Evolutionary conservation across 1,140 invertebrate species (phyloP), one percentile per base, ranked within the genome.

Genomic region (Druon quercuslanigerum): DNA sequence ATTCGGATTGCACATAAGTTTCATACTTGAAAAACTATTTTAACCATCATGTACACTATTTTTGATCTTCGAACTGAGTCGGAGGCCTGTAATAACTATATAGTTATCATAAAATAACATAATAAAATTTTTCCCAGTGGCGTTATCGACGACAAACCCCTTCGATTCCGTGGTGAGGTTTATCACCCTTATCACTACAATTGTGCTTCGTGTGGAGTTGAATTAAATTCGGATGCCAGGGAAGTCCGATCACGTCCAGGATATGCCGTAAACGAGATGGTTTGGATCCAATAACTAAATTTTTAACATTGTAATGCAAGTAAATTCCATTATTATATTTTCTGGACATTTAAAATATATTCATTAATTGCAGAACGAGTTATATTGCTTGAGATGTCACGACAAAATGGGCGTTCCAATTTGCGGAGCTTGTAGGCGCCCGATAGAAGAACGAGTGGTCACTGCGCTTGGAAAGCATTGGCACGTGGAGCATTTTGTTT

Each of bases 401-500:
- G 99, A 99, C 89, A 99, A 99, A 92, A 99, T 99, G 98, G 99
- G 99, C 20, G 96, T 97, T 70, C 96, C 96, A 19, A 99, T 99
- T 82, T 99, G 98, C 91, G 98, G 98, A 50, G 98, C 98, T 71
- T 99, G 98, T 91, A 95, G 98, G 33, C 94, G 98, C 19, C 98
- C 98, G 1, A 98, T 99, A 79, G 98, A 99, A 90, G 98, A 99
- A 89, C 93, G 98, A 66, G 97, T 99, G 16, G 97, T 99, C 8
- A 99, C 98, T 25, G 98, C 98, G 17, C 90, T 99, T n/a, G 98
- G 98, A 7, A 99, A 99, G 92, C 97, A 99, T 87, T 99, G 98
- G 98, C 99, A 99, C 92, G 98, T 99, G 16, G 99, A 99, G 95
- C 99, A 99, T 93, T 99, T 99, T 92, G 99, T 99, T 0, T 99